These are phyloP conservation scores for Sturnira hondurensis DNA, from an alignment of 2,113 vertebrate species.

Conservation along the genomic window DNA sequence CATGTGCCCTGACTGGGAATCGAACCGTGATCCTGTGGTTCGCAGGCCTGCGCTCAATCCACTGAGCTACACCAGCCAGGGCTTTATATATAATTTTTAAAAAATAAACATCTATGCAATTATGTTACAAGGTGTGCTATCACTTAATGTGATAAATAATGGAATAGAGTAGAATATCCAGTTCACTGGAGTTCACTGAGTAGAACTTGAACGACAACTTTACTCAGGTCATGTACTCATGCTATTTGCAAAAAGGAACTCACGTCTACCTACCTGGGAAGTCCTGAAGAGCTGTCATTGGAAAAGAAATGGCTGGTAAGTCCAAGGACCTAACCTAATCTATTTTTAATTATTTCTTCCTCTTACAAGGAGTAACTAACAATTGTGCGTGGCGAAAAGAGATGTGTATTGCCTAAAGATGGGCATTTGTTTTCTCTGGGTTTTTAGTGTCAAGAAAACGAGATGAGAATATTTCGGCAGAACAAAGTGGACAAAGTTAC, in stretches of 20 bases:
- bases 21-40: too few species aligned
- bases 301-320: not conserved
- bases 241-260: not conserved
- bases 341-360: not conserved
- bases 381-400: not conserved
- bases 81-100: not conserved
- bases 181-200: not conserved
- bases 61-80: too few species aligned
- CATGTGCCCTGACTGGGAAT: too few species aligned
- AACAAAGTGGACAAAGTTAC: not conserved
- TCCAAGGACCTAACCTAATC: not conserved
- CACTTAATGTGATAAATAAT: not conserved
- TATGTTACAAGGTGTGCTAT: not conserved
- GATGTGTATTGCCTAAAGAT: not conserved
- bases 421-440: not conserved
- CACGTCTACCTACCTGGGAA: not conserved
- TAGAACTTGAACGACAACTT: not conserved
- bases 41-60: too few species aligned
- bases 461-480: not conserved
- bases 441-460: not conserved
- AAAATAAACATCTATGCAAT: rapidly evolving
- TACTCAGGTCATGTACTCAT: not conserved
- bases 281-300: not conserved
- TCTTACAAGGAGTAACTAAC: not conserved
- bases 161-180: not conserved